phyloP scores from a whole-genome alignment of 2,113 vertebrate species.

The Scytalopus superciliaris region DNA sequence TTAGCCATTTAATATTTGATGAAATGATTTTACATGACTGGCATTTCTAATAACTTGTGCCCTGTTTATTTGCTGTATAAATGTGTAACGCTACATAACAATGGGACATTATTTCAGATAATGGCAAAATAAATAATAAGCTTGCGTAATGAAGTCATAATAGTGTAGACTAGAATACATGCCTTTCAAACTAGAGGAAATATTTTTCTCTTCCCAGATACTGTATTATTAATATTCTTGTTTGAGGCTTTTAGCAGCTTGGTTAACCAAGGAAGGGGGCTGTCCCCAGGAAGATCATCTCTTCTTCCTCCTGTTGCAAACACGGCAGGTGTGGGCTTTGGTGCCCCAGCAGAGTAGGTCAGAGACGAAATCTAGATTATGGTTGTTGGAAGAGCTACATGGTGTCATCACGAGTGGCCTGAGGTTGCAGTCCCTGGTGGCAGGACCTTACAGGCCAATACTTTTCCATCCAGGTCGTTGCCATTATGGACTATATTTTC shows the following conservation, averaged over 20 bases:
- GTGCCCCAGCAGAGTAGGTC: not conserved
- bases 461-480: not conserved
- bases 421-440: not conserved
- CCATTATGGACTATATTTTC: not conserved
- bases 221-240: not conserved
- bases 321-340: not conserved
- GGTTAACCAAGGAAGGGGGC: not conserved
- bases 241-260: not conserved
- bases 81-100: not conserved
- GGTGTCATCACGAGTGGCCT: not conserved
- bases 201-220: not conserved
- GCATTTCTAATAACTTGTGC: not conserved
- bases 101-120: not conserved
- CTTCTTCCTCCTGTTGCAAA: not conserved
- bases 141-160: not conserved
- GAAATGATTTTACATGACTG: not conserved
- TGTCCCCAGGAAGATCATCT: not conserved
- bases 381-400: rapidly evolving
- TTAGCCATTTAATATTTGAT: not conserved
- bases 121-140: not conserved
- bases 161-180: not conserved
- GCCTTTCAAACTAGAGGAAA: not conserved
- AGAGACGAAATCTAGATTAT: not conserved
- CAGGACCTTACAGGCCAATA: not conserved
- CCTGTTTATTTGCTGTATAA: not conserved